Evolutionary conservation across 1,140 invertebrate species (phyloP), one percentile per base, ranked within the genome.

Genomic region (Drosophila arawakana): DNA sequence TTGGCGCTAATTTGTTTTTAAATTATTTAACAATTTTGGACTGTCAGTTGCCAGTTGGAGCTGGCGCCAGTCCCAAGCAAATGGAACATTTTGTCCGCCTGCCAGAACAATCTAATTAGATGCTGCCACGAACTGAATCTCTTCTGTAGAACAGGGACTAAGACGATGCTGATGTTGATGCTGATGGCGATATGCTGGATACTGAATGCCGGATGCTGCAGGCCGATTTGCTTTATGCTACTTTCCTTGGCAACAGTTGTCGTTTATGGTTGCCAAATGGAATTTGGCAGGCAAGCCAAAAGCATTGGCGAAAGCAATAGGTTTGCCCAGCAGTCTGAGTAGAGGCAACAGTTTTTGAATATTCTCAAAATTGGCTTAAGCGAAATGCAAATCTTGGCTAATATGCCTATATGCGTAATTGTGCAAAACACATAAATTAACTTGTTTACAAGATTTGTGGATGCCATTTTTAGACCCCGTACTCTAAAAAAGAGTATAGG

Each of bases 11-110:
- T 89, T 89, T 84, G 81, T 84, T 89, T 89, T 84, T 84, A 88
- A 88, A 88, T 88, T 84, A 88, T 88, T 88, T 81, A 88, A 89
- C 80, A 80, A 88, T 88, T 88, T 88, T 73, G 72, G 66, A 76
- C 66, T 75, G 66, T 41, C 59, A 73, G 67, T 77, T 75, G 66
- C 44, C 59, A 73, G 67, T 77, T 66, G 21, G 39, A 65, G 71
- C 43, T 70, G 69, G 61, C 66, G 55, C 44, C 41, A 61, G 37
- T 35, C 39, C 21, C 15, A 41, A 41, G 35, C 35, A 52, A 72
- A 18, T 8, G 39, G 15, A 46, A 35, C 58, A 46, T 35, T 30
- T 71, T 70, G 67, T 71, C 21, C 34, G 69, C 13, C 61, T 86
- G 66, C 21, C 66, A 70, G 65, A 76, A 75, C 65, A 88, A 88